These are phyloP conservation scores for Mormyrops boulengeri DNA, from an alignment of 2,797 vertebrate species.

Conservation along the genomic window DNA sequence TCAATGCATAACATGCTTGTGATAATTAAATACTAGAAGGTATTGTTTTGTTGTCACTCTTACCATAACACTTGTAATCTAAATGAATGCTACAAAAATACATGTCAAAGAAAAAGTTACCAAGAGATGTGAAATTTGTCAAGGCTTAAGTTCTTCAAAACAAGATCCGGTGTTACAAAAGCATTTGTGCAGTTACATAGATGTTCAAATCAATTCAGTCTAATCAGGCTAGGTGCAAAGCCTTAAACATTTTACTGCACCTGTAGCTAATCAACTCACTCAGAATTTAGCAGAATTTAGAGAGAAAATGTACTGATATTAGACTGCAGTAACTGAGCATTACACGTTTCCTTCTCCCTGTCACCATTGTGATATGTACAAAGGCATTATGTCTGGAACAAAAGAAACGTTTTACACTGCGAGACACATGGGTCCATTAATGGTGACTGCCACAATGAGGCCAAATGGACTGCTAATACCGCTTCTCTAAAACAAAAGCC, in stretches of 20 bases:
- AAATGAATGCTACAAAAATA: slow-evolving; percentile 17
- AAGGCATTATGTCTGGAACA: not conserved
- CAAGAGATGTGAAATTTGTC: slow-evolving; percentile 15
- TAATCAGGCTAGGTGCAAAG: not conserved
- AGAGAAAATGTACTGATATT: not conserved
- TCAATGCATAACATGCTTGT: slow-evolving; percentile 17
- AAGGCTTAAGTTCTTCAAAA: not conserved
- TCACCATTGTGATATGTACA: not conserved
- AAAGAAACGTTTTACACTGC: not conserved
- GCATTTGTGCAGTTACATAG: not conserved
- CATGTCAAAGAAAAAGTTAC: not conserved
- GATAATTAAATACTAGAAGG: not conserved
- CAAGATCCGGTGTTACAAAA: not conserved
- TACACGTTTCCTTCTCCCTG: not conserved
- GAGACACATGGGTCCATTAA: not conserved
- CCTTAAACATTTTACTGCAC: not conserved
- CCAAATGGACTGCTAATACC: not conserved
- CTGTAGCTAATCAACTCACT: not conserved
- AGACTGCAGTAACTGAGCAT: not conserved
- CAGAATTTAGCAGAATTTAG: not conserved
- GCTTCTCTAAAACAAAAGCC: not conserved
- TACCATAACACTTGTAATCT: not conserved
- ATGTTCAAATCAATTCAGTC: not conserved
- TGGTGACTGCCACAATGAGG: not conserved
- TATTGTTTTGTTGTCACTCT: slow-evolving; percentile 2